A percentile compares a stretch with the other conserved stretches of the same genome.
Evolutionary conservation across 2,888 invertebrate species (phyloP).

Genomic region (Clistopyga incitator): DNA sequence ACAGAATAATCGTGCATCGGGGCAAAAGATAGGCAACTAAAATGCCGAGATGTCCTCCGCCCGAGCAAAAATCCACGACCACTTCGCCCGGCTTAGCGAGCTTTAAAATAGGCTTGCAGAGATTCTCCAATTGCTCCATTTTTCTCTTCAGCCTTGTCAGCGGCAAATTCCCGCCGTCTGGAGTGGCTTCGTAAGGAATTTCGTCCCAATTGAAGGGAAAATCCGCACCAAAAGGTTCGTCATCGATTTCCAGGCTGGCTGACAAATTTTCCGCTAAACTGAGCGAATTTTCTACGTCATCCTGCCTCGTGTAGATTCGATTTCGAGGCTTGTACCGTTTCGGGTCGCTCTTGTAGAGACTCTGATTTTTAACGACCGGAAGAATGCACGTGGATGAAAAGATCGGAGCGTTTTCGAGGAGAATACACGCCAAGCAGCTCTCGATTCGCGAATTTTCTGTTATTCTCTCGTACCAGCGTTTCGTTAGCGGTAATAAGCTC

Average conservation of each 20-base stretch:
- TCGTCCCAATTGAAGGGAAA: conserved; percentile 88
- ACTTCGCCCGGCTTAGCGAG: conserved; percentile 88
- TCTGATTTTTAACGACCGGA: conserved; percentile 86
- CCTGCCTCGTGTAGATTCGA: conserved; percentile 91
- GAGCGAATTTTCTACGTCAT: conserved; percentile 89
- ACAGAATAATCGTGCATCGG: conserved; percentile 90
- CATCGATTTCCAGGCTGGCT: conserved; percentile 81
- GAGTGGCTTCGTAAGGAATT: conserved; percentile 91
- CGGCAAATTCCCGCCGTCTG: conserved; percentile 92
- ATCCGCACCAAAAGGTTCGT: conserved; percentile 83
- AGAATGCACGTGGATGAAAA: conserved; percentile 77
- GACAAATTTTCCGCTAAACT: conserved; percentile 84
- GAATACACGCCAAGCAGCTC: conserved; percentile 79
- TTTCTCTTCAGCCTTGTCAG: conserved; percentile 90
- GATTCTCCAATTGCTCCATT: conserved; percentile 94
- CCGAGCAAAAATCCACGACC: conserved; percentile 97
- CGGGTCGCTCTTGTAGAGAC: conserved; percentile 92
- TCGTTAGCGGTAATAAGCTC: conserved; percentile 86
- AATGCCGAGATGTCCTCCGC: conserved; percentile 96
- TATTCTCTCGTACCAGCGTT: conserved; percentile 87
- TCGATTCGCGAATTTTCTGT: conserved; percentile 72
- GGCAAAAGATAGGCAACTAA: conserved; percentile 92
- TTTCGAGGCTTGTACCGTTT: conserved; percentile 91
- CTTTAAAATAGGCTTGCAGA: conserved; percentile 91
- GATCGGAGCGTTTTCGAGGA: conserved; percentile 70